Evolutionary conservation across 2,797 vertebrate species (phyloP).

Genomic region (Sebastes itinus): DNA sequence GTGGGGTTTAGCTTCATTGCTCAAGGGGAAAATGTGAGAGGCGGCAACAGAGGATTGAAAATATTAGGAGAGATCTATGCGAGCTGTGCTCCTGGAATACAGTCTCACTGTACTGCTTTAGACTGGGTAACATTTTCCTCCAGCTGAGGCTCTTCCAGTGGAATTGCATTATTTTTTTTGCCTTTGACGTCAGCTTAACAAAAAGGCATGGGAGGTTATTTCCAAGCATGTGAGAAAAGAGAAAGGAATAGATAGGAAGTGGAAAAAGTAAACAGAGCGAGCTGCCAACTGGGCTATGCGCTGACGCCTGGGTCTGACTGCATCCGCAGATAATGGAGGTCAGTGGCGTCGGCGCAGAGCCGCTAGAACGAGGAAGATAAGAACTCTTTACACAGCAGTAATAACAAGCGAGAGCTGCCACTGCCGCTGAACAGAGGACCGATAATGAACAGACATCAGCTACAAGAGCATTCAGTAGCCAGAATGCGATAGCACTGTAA

Average conservation of each 20-base stretch:
- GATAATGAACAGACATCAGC: constrained; percentile 10
- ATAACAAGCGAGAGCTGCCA: constrained; percentile 37
- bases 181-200: not conserved
- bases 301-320: constrained; percentile 61
- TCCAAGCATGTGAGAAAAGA: constrained; percentile 34
- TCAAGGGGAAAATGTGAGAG: constrained; percentile 1
- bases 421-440: not conserved
- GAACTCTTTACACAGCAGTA: constrained; percentile 45
- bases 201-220: constrained; percentile 15
- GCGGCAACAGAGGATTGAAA: constrained; percentile 10
- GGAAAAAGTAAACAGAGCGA: constrained; percentile 60
- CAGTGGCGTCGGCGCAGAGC: constrained; percentile 48
- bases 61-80: constrained; percentile 26
- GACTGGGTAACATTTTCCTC: not conserved
- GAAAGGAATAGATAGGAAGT: constrained; percentile 48
- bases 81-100: not conserved
- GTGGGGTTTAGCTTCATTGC: not conserved
- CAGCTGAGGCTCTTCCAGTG: not conserved
- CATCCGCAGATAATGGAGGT: constrained; percentile 75
- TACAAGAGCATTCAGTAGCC: not conserved
- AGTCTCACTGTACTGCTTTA: not conserved
- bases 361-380: constrained; percentile 64
- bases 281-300: constrained; percentile 46
- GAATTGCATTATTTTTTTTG: not conserved
- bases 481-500: not conserved